These are phyloP conservation scores for Takifugu bimaculatus DNA, from an alignment of 2,113 vertebrate species.

Conservation along the genomic window DNA sequence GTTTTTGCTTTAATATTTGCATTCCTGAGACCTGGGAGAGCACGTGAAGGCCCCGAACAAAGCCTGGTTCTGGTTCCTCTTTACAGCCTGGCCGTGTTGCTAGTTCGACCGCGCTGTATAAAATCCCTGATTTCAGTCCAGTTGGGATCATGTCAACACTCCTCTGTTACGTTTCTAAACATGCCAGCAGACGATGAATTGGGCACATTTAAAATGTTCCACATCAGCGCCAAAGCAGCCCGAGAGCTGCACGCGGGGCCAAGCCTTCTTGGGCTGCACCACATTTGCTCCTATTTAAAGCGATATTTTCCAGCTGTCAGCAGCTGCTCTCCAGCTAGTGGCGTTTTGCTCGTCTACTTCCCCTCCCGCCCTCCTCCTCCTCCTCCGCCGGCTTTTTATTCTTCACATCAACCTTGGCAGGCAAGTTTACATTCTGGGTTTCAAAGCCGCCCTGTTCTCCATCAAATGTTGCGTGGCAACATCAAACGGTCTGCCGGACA, in stretches of 20 bases:
- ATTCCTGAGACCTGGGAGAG: too few species aligned
- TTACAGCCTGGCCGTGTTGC: too few species aligned
- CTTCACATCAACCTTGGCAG: slow-evolving; percentile 73
- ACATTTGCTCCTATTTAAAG: slow-evolving; percentile 71
- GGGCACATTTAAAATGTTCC: background rate
- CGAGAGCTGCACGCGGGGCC: slow-evolving; percentile 51
- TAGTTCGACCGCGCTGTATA: background rate
- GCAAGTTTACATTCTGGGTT: slow-evolving; percentile 69
- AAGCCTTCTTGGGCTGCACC: slow-evolving; percentile 37
- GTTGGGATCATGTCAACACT: background rate
- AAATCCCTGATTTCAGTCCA: too few species aligned
- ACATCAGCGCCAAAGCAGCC: slow-evolving; percentile 43
- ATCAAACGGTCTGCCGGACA: slow-evolving; percentile 72
- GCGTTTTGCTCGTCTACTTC: slow-evolving; percentile 57
- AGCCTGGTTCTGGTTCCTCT: too few species aligned
- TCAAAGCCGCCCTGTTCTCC: slow-evolving; percentile 74
- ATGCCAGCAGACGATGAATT: background rate
- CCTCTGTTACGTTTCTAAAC: too few species aligned
- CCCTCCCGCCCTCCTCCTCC: background rate
- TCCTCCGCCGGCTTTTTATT: slow-evolving; percentile 37
- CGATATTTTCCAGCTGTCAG: slow-evolving; percentile 59
- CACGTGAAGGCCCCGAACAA: too few species aligned
- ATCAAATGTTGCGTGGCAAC: slow-evolving; percentile 76
- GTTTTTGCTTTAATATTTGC: too few species aligned
- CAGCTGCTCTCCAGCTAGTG: slow-evolving; percentile 75